Conservation (phyloP, 2,797 vertebrate genomes). For the Amphiprion clarkii region DNA sequence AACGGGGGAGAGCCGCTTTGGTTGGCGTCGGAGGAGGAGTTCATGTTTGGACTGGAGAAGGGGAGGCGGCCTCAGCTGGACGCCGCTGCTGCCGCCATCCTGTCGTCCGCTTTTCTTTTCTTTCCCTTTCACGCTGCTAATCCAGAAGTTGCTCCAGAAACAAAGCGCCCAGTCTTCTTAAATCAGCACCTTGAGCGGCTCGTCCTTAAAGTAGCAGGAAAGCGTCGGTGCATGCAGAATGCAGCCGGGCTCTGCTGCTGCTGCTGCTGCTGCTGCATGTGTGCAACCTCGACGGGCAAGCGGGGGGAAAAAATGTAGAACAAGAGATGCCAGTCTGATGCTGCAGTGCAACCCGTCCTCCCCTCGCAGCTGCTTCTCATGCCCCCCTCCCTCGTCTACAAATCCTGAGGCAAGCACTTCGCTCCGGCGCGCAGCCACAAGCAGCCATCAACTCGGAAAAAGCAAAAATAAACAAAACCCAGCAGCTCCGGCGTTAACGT, state of each 20-base stretch:
- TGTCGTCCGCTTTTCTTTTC: not conserved
- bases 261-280: conserved; percentile 32
- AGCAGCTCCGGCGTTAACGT: not conserved
- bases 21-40: conserved; percentile 83
- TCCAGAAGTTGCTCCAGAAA: conserved; percentile 13
- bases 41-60: conserved; percentile 67
- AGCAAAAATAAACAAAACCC: not conserved
- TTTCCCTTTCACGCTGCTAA: not conserved
- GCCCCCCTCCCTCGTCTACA: not conserved
- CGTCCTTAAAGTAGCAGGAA: conserved; percentile 33
- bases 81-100: conserved; percentile 23
- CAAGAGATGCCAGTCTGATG: conserved; percentile 47
- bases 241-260: conserved; percentile 24
- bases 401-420: conserved; percentile 61
- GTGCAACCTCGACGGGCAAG: conserved; percentile 8
- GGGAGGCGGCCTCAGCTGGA: conserved; percentile 41
- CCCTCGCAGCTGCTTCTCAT: conserved; percentile 50
- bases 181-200: conserved; percentile 34
- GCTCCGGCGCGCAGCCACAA: conserved; percentile 30
- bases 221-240: conserved; percentile 14
- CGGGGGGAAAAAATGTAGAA: not conserved
- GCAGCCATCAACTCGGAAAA: conserved; percentile 15
- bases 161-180: conserved; percentile 27
- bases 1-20: conserved; percentile 86
- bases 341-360: conserved; percentile 58